Evolutionary conservation across 2,888 invertebrate species (phyloP).

Genomic region (Schrankia costaestrigalis): DNA sequence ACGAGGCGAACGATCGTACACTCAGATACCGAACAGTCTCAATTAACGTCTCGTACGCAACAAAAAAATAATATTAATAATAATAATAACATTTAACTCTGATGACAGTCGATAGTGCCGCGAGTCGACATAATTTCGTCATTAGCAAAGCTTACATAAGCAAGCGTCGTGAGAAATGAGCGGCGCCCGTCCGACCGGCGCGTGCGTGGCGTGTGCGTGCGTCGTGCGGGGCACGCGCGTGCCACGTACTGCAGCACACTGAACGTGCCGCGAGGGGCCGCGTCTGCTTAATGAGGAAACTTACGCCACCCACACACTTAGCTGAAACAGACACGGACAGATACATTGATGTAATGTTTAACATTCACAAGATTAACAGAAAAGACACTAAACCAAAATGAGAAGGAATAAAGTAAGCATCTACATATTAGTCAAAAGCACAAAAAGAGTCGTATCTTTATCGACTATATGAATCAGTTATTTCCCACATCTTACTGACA

Average conservation of each 20-base stretch:
- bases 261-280: conserved; percentile 93
- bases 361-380: too few relatives aligned
- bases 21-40: conserved; percentile 75
- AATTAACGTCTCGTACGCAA: conserved; percentile 77
- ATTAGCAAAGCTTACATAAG: conserved; percentile 75
- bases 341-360: not conserved
- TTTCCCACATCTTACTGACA: too few relatives aligned
- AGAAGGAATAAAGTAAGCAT: too few relatives aligned
- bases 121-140: conserved; percentile 63
- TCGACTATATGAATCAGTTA: too few relatives aligned
- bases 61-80: conserved; percentile 50
- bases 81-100: conserved; percentile 42
- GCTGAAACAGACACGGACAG: conserved; percentile 16
- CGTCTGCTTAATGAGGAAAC: conserved; percentile 41
- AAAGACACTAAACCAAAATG: too few relatives aligned
- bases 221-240: conserved; percentile 85
- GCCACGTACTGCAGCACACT: conserved; percentile 16
- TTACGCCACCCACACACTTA: conserved; percentile 60
- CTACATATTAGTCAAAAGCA: too few relatives aligned
- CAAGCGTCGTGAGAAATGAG: conserved; percentile 72
- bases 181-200: conserved; percentile 23
- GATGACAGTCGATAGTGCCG: conserved; percentile 47
- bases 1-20: conserved; percentile 67
- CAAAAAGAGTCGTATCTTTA: too few relatives aligned
- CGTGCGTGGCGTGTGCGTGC: conserved; percentile 77